Conservation (phyloP, 2,797 vertebrate species). For the Valencia hispanica region DNA sequence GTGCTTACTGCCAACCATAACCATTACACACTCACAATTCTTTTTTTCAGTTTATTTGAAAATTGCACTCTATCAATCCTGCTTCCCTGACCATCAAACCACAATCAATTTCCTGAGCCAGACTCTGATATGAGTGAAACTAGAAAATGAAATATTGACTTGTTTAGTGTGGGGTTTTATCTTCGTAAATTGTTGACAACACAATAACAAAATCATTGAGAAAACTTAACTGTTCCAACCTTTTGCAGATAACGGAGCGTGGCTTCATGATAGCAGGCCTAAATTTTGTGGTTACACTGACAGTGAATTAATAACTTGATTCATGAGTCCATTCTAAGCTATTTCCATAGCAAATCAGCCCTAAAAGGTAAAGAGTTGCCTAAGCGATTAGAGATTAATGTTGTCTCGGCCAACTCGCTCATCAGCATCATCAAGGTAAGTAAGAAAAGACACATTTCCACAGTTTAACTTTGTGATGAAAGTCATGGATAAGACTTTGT, state of each 20-base stretch:
- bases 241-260: conserved; percentile 20
- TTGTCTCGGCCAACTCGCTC: conserved; percentile 64
- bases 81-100: conserved; percentile 63
- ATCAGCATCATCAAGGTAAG: conserved; percentile 71
- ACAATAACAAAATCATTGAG: conserved; percentile 50
- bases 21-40: conserved; percentile 76
- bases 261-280: conserved; percentile 32
- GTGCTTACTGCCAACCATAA: conserved; percentile 76
- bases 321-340: conserved; percentile 73
- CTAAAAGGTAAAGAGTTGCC: conserved; percentile 74
- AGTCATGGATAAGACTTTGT: conserved; percentile 74
- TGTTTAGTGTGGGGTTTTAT: conserved; percentile 59
- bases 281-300: conserved; percentile 69
- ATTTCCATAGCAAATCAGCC: conserved; percentile 81
- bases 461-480: conserved; percentile 70
- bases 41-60: conserved; percentile 74
- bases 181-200: conserved; percentile 57
- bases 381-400: conserved; percentile 76
- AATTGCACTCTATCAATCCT: conserved; percentile 70
- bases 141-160: conserved; percentile 70
- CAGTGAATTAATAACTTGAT: conserved; percentile 78
- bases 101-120: conserved; percentile 71
- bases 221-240: conserved; percentile 51
- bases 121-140: conserved; percentile 58
- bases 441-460: conserved; percentile 69